phyloP scores from a whole-genome alignment of 2,797 vertebrate species.

The Acrossocheilus wenchowensis region DNA sequence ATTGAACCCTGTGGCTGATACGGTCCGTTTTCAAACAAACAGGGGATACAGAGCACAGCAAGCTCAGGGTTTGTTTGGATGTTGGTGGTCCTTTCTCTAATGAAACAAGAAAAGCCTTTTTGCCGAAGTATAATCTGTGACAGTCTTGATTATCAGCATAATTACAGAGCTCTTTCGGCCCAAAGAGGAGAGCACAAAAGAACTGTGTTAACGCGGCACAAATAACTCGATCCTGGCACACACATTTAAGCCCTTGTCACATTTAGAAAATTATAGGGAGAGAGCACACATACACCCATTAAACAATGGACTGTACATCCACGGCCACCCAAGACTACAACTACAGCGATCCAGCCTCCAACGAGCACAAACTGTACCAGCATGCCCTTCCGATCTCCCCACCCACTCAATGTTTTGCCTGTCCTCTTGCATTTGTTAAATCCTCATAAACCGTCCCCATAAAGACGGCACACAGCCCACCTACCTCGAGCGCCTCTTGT shows the following conservation, averaged over 20 bases:
- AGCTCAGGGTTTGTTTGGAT: conserved; percentile 42
- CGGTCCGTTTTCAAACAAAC: conserved; percentile 49
- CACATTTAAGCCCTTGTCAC: conserved; percentile 67
- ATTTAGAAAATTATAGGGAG: conserved; percentile 75
- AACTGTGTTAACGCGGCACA: conserved; percentile 72
- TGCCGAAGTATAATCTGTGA: conserved; percentile 71
- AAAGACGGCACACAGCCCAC: conserved; percentile 72
- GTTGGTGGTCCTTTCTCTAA: conserved; percentile 65
- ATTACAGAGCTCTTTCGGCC: conserved; percentile 75
- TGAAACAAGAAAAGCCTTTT: conserved; percentile 69
- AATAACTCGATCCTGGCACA: conserved; percentile 80
- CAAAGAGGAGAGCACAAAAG: conserved; percentile 70
- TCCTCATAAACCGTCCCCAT: conserved; percentile 73
- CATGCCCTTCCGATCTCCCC: conserved; percentile 11
- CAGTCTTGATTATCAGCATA: conserved; percentile 79
- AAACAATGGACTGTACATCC: conserved; percentile 72
- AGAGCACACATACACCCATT: conserved; percentile 61
- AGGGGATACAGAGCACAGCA: conserved; percentile 47
- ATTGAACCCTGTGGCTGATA: background rate
- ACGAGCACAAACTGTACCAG: conserved; percentile 76
- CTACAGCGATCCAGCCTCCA: conserved; percentile 49
- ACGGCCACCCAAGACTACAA: conserved; percentile 76
- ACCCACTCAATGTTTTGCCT: conserved; percentile 76
- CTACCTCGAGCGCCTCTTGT: conserved; percentile 77
- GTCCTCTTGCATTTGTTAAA: conserved; percentile 82